Evolutionary conservation across 2,888 invertebrate genomes (phyloP).

Genomic region (Rhogogaster chlorosoma): DNA sequence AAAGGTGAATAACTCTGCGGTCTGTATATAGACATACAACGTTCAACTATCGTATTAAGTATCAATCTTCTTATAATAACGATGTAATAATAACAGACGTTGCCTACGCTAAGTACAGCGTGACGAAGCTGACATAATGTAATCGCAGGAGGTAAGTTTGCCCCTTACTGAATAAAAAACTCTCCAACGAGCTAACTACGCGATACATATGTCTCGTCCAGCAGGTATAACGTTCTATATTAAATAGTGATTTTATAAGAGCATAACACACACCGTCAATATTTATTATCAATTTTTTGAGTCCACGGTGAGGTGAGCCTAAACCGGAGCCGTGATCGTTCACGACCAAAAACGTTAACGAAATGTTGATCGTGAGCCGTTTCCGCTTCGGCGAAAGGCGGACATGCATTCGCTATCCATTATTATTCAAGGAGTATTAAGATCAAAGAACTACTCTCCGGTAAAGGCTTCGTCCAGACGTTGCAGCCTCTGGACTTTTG

Average conservation of each 20-base stretch:
- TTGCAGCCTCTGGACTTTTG: background rate
- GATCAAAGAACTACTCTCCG: background rate
- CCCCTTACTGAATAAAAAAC: conserved; percentile 12
- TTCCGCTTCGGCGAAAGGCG: background rate
- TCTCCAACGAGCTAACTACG: background rate
- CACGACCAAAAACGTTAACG: background rate
- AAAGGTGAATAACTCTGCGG: background rate
- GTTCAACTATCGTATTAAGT: conserved; percentile 28
- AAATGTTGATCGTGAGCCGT: background rate
- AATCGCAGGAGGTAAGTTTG: conserved; percentile 10
- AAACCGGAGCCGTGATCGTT: background rate
- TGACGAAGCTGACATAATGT: conserved; percentile 26
- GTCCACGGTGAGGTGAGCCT: background rate
- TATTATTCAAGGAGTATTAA: background rate
- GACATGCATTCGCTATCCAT: background rate
- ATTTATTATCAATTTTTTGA: background rate
- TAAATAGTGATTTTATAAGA: background rate
- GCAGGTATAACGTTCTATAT: background rate
- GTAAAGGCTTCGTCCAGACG: background rate
- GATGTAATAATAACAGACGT: conserved; percentile 24
- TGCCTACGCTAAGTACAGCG: conserved; percentile 7
- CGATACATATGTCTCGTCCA: background rate
- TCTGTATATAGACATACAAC: background rate
- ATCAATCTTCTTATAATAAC: conserved; percentile 40
- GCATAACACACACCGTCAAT: background rate